These are phyloP conservation scores for Stichopus horrens DNA, from an alignment of 53 echinoderm and acorn worm species.

Conservation along the genomic window DNA sequence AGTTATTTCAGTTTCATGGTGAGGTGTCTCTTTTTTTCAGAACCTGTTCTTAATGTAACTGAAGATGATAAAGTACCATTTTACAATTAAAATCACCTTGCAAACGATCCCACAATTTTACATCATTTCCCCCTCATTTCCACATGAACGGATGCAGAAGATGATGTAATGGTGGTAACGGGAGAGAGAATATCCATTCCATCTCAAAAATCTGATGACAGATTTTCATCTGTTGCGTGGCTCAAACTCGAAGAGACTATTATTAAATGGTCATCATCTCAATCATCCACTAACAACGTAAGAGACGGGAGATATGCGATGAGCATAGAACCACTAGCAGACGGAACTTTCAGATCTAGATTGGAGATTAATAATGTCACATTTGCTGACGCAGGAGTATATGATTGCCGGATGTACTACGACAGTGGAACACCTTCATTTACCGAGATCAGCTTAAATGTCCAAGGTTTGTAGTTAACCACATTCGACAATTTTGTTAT, in stretches of 20 bases:
- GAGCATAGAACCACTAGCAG: not conserved
- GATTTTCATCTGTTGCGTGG: not conserved
- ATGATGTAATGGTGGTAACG: no score
- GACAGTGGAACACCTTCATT: not conserved
- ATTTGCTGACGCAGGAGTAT: not conserved
- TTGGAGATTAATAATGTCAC: not conserved
- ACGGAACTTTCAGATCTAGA: not conserved
- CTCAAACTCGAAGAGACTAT: not conserved
- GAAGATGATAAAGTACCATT: no score
- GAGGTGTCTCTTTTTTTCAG: no score
- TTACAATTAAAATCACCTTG: no score
- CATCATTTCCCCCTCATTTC: no score
- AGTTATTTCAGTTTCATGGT: no score
- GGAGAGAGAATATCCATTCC: no score
- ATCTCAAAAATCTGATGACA: no score
- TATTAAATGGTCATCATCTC: not conserved
- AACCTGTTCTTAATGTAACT: no score
- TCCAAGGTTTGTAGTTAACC: not conserved
- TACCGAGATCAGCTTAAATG: not conserved
- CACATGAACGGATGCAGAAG: no score
- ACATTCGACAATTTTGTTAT: no score
- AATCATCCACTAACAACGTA: not conserved
- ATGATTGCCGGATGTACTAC: not conserved
- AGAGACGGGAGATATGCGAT: not conserved
- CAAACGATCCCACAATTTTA: no score